These are phyloP conservation scores for Toxotes chatareus DNA, from an alignment of 2,113 vertebrate genomes.

Conservation along the genomic window DNA sequence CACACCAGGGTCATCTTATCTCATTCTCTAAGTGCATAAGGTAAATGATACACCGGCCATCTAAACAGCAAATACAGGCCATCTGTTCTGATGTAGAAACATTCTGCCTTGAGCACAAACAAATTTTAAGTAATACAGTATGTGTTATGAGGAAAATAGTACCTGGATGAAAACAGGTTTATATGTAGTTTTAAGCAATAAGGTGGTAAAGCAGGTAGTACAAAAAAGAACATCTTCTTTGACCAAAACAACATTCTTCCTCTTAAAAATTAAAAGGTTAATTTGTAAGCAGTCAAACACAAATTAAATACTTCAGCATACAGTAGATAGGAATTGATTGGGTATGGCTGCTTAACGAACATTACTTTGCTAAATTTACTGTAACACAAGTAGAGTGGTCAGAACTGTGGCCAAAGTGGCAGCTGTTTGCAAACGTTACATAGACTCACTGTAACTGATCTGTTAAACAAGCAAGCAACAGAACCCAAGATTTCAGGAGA, in stretches of 20 bases:
- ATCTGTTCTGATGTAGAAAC: conserved; percentile 39
- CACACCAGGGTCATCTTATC: conserved; percentile 81
- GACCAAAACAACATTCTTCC: background rate
- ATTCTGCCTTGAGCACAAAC: conserved; percentile 17
- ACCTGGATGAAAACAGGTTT: conserved; percentile 12
- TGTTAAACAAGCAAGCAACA: background rate
- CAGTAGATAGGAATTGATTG: too few relatives aligned
- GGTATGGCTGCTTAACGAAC: too few relatives aligned
- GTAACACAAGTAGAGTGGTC: too few relatives aligned
- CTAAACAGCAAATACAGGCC: conserved; percentile 55
- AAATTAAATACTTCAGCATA: too few relatives aligned
- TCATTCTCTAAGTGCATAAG: conserved; percentile 80
- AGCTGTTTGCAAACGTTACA: background rate
- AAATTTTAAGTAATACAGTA: conserved; percentile 7
- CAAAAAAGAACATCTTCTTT: background rate
- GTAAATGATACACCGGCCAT: conserved; percentile 78
- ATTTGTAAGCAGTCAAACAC: background rate
- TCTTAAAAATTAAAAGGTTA: background rate
- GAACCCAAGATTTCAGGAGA: background rate
- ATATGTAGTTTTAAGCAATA: conserved; percentile 2
- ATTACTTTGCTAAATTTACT: too few relatives aligned
- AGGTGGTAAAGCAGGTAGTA: background rate
- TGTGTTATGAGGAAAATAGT: conserved; percentile 16
- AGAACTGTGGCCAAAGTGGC: background rate
- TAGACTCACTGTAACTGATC: background rate